These are phyloP conservation scores for Crocidura indochinensis DNA, from an alignment of 2,797 vertebrate genomes.

Conservation along the genomic window DNA sequence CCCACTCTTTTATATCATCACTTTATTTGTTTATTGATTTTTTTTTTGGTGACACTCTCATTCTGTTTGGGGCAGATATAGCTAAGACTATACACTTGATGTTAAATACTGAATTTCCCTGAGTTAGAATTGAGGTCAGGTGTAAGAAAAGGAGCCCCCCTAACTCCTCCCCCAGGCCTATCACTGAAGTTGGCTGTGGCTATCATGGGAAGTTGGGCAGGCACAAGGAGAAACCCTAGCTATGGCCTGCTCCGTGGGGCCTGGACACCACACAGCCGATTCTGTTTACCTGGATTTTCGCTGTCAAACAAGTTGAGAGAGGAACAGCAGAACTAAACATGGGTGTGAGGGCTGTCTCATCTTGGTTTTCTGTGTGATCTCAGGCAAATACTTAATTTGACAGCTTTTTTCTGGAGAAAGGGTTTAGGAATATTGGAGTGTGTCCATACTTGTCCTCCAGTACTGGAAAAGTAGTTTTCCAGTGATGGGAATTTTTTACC, in stretches of 20 bases:
- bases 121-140: constrained; percentile 49
- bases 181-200: not conserved
- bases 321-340: constrained; percentile 8
- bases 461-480: constrained; percentile 60
- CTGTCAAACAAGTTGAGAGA: constrained; percentile 71
- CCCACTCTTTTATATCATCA: not conserved
- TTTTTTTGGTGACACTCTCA: not conserved
- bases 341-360: not conserved
- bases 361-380: constrained; percentile 54
- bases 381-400: constrained; percentile 56
- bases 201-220: not conserved
- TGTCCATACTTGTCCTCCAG: constrained; percentile 69
- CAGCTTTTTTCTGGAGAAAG: constrained; percentile 30
- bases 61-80: constrained; percentile 53
- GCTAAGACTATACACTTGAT: constrained; percentile 35
- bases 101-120: constrained; percentile 47
- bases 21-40: not conserved
- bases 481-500: constrained; percentile 35
- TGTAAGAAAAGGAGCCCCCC: not conserved
- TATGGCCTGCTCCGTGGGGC: not conserved
- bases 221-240: constrained; percentile 3
- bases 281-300: constrained; percentile 68
- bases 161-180: not conserved
- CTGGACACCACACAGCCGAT: not conserved
- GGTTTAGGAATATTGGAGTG: constrained; percentile 2